Base-by-base conservation (phyloP, 1,140 invertebrate species). In the Drosophila subpulchrella region DNA sequence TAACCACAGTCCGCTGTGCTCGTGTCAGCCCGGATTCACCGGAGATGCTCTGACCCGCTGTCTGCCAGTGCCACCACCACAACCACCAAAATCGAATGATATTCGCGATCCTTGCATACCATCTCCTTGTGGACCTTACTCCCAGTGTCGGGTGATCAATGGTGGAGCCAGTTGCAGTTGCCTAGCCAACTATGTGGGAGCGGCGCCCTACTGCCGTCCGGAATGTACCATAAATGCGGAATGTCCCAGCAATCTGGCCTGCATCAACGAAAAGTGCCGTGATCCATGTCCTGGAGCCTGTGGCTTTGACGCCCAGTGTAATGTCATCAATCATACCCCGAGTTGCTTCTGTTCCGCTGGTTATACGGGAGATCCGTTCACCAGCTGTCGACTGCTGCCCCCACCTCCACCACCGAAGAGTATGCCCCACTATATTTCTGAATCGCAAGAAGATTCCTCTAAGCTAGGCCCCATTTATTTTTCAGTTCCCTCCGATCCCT, bases 41-140 rank as follows among this genome's bases (percentile, higher is more conserved):
- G 97, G 97, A 56, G 96, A 97, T 94, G 96, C 97, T 46, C 96
- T 97, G 91, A 95, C 95, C 76, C 95, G 95, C 61, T 98, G 97
- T 82, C 92, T 91, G 66, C 93, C 93, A 0, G 93, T 94, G 53
- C 94, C 93, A 84, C 92, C 93, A 88, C 92, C 94, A 94, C 93
- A 94, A 92, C 93, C 93, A 63, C 58, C 54, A 7, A 65, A 63
- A 30, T 76, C 80, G 95, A 95, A 84, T 93, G 95, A 57, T 57
- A 90, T 94, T 72, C 80, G 91, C 11, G 94, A 96, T 91, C 95
- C 96, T 20, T 97, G 96, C 89, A 83, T 95, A 20, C 96, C 96
- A 38, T 95, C 95, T 48, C 96, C 96, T 12, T 97, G 96, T 92
- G 96, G 96, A 20, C 94, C 95, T 17, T 94, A 95, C 78, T 94